Evolutionary conservation across 2,888 invertebrate species (phyloP).

Genomic region (Drosophila parthenogenetica): DNA sequence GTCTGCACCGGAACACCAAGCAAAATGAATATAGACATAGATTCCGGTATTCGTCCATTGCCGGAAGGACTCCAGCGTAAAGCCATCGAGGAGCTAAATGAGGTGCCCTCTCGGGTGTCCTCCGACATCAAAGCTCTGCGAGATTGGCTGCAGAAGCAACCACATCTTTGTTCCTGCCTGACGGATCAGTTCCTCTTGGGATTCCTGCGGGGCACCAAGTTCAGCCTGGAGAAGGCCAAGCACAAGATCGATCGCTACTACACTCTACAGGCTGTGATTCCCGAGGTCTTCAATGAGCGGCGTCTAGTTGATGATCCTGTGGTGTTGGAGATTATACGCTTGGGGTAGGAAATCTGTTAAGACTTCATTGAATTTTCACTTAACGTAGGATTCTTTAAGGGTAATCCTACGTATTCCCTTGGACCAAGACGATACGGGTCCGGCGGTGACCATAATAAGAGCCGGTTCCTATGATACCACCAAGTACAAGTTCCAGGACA

Average conservation of each 20-base stretch:
- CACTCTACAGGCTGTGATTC: conserved; percentile 86
- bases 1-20: conserved; percentile 32
- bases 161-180: conserved; percentile 84
- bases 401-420: conserved; percentile 80
- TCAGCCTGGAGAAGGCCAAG: conserved; percentile 86
- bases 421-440: conserved; percentile 84
- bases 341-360: conserved; percentile 63
- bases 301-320: conserved; percentile 77
- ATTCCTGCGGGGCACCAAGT: conserved; percentile 87
- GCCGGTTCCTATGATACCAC: conserved; percentile 86
- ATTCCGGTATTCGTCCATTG: conserved; percentile 33
- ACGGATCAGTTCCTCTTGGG: conserved; percentile 86
- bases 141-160: conserved; percentile 86
- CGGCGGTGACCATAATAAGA: conserved; percentile 86
- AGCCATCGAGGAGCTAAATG: conserved; percentile 86
- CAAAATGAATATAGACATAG: conserved; percentile 24
- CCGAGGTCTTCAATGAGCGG: conserved; percentile 86
- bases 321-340: conserved; percentile 79
- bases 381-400: conserved; percentile 5
- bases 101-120: conserved; percentile 83
- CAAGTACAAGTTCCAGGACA: conserved; percentile 86
- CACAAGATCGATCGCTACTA: conserved; percentile 87
- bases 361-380: too few relatives aligned
- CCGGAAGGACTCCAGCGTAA: conserved; percentile 72
- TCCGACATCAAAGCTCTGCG: conserved; percentile 84